These are phyloP conservation scores for Mellivora capensis DNA, from an alignment of 2,113 vertebrate species.

Conservation along the genomic window DNA sequence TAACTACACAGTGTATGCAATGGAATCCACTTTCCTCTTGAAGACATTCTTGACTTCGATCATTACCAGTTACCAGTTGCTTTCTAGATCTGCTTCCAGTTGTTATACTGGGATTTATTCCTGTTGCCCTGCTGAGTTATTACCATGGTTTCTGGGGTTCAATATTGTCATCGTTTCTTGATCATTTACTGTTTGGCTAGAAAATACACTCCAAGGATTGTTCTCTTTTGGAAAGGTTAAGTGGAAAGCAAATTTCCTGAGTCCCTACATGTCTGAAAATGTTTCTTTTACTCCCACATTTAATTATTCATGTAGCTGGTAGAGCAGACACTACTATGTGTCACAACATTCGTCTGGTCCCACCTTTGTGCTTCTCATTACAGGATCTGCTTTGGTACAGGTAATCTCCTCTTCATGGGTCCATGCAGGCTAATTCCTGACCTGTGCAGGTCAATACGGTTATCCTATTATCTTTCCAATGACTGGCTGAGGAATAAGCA, in stretches of 20 bases:
- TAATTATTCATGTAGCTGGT: background rate
- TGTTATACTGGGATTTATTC: background rate
- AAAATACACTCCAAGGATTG: background rate
- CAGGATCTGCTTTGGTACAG: background rate
- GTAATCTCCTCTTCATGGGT: background rate
- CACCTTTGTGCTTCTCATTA: background rate
- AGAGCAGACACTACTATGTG: background rate
- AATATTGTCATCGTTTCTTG: constrained; percentile 12
- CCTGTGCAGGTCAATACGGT: background rate
- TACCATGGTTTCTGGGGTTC: background rate
- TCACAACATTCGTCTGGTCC: background rate
- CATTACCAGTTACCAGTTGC: background rate
- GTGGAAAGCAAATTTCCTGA: background rate
- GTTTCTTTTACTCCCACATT: background rate
- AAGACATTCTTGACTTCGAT: background rate
- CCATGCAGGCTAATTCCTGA: background rate
- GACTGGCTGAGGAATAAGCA: background rate
- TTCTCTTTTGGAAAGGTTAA: constrained; percentile 8
- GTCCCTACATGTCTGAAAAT: background rate
- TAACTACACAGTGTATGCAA: background rate
- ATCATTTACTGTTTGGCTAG: background rate
- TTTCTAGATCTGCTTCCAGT: background rate
- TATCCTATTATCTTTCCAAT: background rate
- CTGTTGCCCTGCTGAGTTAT: background rate
- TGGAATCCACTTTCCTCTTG: background rate